These are phyloP conservation scores for Oenanthe oenanthe DNA, from an alignment of 2,113 vertebrate species.

Conservation along the genomic window DNA sequence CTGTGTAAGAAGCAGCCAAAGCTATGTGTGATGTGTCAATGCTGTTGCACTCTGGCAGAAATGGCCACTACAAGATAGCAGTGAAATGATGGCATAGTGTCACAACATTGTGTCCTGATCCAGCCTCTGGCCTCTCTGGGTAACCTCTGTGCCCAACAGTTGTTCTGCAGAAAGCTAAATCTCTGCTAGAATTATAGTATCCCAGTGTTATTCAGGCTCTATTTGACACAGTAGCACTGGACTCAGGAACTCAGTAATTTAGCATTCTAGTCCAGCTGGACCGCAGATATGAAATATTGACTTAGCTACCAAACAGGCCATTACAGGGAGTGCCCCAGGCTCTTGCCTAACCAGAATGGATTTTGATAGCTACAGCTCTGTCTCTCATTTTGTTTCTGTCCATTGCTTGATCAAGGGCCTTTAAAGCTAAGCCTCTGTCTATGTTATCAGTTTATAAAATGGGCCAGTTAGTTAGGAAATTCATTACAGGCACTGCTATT, in stretches of 20 bases:
- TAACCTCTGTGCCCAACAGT: not conserved
- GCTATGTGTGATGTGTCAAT: not conserved
- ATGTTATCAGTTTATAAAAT: not conserved
- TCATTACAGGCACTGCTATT: not conserved
- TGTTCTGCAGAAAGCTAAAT: not conserved
- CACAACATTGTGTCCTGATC: not conserved
- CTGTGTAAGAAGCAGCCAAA: not conserved
- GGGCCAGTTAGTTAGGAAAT: not conserved
- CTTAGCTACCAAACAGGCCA: not conserved
- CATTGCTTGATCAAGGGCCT: not conserved
- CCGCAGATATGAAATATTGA: conserved; percentile 17
- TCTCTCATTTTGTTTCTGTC: not conserved
- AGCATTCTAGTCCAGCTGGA: not conserved
- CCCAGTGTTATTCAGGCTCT: not conserved
- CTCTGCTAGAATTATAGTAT: not conserved
- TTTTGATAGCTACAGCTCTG: not conserved
- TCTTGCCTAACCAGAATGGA: not conserved
- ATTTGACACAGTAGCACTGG: not conserved
- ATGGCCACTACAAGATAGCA: not conserved
- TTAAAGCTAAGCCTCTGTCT: not conserved
- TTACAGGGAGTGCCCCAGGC: not conserved
- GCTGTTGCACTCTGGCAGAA: not conserved
- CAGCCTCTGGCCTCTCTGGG: not conserved
- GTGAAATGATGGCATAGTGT: not conserved
- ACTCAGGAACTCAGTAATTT: not conserved